Evolutionary conservation across 1,140 invertebrate genomes (phyloP).

Genomic region (Cydia fagiglandana): DNA sequence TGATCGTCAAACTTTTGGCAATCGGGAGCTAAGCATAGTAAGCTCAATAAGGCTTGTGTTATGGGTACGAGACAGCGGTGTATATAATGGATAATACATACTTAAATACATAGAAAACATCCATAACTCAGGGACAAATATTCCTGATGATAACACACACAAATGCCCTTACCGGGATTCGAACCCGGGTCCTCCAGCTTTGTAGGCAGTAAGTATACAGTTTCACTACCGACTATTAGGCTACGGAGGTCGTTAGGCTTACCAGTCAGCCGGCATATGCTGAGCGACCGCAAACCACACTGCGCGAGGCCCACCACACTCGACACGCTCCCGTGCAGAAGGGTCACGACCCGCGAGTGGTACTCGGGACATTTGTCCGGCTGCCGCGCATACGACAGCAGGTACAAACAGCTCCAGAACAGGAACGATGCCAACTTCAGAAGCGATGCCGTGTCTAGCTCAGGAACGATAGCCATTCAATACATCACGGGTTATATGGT

Average conservation of each 20-base stretch:
- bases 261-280: conserved; percentile 51
- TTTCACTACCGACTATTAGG: too few species aligned
- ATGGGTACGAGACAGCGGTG: too few species aligned
- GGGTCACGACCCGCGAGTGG: conserved; percentile 65
- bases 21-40: too few species aligned
- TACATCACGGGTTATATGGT: conserved; percentile 12
- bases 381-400: conserved; percentile 39
- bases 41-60: too few species aligned
- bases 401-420: conserved; percentile 59
- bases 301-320: conserved; percentile 66
- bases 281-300: conserved; percentile 53
- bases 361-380: conserved; percentile 64
- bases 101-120: too few species aligned
- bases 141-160: too few species aligned
- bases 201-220: too few species aligned
- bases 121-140: too few species aligned
- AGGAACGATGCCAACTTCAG: conserved; percentile 62
- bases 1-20: too few species aligned
- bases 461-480: conserved; percentile 48
- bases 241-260: neutral
- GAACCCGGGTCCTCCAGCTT: too few species aligned
- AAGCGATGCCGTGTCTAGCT: conserved; percentile 49
- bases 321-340: conserved; percentile 70
- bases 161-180: too few species aligned
- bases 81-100: too few species aligned